Evolutionary conservation across 2,797 vertebrate species (phyloP).

Genomic region (Sciurus carolinensis): DNA sequence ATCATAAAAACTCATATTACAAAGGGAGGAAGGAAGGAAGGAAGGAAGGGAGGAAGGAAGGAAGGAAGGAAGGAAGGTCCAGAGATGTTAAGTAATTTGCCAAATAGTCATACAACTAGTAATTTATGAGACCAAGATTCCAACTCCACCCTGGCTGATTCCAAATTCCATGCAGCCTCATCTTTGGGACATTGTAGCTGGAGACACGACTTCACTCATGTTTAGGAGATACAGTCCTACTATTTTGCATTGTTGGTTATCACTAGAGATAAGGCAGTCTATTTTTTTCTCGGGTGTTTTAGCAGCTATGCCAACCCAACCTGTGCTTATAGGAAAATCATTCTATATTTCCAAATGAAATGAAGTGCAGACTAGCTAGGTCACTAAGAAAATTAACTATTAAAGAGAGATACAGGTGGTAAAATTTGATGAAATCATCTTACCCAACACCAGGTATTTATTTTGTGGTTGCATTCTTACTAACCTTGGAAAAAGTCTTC

Average conservation of each 20-base stretch:
- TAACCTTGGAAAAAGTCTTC: not conserved
- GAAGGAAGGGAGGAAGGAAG: too few relatives aligned
- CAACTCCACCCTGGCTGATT: not conserved
- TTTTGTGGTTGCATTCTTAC: not conserved
- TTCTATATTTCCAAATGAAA: not conserved
- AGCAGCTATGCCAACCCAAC: not conserved
- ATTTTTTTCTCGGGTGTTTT: not conserved
- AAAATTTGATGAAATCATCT: not conserved
- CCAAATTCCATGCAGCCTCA: not conserved
- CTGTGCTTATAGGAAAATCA: not conserved
- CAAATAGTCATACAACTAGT: not conserved
- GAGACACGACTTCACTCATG: not conserved
- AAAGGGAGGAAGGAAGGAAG: not conserved
- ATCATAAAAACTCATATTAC: not conserved
- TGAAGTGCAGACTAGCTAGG: not conserved
- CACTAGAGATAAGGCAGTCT: not conserved
- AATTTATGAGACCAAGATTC: not conserved
- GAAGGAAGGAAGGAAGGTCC: not conserved
- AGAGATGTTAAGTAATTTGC: not conserved
- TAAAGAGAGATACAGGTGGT: not conserved
- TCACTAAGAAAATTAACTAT: not conserved
- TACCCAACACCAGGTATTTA: not conserved
- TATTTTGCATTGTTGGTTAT: not conserved
- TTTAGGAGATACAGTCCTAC: not conserved
- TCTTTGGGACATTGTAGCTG: not conserved